Conservation (phyloP, 2,113 vertebrate genomes). For the Crypturellus undulatus region DNA sequence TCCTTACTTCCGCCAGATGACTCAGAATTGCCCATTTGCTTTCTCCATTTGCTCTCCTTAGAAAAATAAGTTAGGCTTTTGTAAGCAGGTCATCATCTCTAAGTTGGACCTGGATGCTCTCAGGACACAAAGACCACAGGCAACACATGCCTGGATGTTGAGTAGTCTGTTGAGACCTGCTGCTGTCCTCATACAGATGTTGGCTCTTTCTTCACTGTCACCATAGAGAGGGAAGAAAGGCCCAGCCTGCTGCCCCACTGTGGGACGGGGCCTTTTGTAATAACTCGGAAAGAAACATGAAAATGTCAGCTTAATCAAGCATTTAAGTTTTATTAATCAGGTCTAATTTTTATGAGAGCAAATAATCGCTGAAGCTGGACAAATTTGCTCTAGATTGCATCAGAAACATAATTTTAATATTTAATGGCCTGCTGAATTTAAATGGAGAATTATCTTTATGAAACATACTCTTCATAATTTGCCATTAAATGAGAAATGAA, state of each 20-base stretch:
- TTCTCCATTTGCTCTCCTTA: neutral
- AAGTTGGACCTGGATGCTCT: neutral
- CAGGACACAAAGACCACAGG: neutral
- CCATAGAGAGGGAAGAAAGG: neutral
- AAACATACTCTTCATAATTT: slow-evolving; percentile 81
- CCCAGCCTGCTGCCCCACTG: neutral
- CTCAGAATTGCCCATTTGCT: neutral
- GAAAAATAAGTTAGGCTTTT: neutral
- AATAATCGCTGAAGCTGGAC: slow-evolving; percentile 84
- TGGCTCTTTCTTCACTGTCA: neutral
- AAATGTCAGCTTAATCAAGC: slow-evolving; percentile 86
- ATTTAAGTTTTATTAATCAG: slow-evolving; percentile 87
- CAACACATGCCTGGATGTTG: neutral
- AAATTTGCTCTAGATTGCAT: slow-evolving; percentile 83
- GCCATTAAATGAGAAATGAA: slow-evolving; percentile 80
- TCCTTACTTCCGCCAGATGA: neutral
- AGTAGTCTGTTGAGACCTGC: neutral
- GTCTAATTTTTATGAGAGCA: slow-evolving; percentile 83
- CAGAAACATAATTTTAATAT: slow-evolving; percentile 86
- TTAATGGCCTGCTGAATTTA: slow-evolving; percentile 83
- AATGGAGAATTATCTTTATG: slow-evolving; percentile 85
- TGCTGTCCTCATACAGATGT: neutral
- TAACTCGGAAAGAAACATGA: slow-evolving; percentile 84
- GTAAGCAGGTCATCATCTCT: neutral
- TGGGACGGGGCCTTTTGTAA: slow-evolving; percentile 81